phyloP scores from a whole-genome alignment of 2,797 vertebrate genomes.

The Pagetopsis macropterus region DNA sequence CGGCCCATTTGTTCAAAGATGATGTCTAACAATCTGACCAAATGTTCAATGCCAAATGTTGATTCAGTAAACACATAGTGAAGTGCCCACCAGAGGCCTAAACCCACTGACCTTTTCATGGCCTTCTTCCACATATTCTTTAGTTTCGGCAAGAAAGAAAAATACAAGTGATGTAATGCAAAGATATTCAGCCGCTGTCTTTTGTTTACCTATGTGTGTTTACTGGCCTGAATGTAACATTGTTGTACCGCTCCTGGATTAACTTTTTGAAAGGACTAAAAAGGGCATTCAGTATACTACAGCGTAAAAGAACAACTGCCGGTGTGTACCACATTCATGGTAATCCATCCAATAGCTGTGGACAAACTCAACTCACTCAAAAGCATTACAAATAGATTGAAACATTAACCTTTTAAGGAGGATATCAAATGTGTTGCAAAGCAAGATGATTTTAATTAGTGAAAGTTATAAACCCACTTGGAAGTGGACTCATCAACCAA shows the following conservation, averaged over 20 bases:
- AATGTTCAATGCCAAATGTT: neutral
- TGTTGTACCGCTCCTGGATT: neutral
- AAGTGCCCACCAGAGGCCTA: neutral
- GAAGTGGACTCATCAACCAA: constrained; percentile 4
- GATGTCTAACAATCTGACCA: neutral
- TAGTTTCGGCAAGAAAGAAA: neutral
- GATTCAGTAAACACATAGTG: too few relatives aligned
- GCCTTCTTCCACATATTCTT: neutral
- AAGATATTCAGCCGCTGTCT: neutral
- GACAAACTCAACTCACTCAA: neutral
- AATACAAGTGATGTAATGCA: neutral
- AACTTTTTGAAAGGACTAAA: neutral
- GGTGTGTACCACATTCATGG: neutral
- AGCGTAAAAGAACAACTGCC: neutral
- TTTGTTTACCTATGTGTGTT: neutral
- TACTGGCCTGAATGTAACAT: constrained; percentile 4
- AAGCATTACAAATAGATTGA: neutral
- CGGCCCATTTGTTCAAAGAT: neutral
- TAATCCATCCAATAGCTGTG: neutral
- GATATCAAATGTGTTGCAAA: neutral
- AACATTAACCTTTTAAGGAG: constrained; percentile 6
- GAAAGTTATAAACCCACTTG: constrained; percentile 1
- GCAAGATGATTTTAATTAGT: neutral
- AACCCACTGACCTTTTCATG: neutral
- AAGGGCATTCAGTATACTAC: neutral